Percentiles rank a stretch among this genome's conserved stretches.
These are phyloP conservation scores for Clunio marinus DNA, from an alignment of 2,888 invertebrate species.

Conservation along the genomic window DNA sequence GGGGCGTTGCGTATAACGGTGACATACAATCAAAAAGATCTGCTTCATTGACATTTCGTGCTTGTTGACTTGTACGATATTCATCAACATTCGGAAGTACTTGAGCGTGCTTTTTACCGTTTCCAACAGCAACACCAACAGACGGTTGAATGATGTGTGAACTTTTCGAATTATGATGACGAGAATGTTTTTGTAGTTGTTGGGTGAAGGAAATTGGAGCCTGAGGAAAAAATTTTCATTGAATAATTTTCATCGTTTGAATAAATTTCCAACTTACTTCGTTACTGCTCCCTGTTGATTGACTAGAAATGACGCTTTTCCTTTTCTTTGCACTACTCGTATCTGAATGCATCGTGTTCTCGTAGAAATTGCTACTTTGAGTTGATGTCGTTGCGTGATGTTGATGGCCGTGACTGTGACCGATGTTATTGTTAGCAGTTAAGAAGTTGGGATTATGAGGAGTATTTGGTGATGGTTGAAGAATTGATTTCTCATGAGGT, in stretches of 20 bases:
- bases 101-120: constrained; percentile 49
- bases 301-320: constrained; percentile 53
- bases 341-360: constrained; percentile 53
- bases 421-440: constrained; percentile 46
- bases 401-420: constrained; percentile 44
- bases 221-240: constrained; percentile 43
- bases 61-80: constrained; percentile 45
- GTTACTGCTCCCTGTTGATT: constrained; percentile 53
- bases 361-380: constrained; percentile 52
- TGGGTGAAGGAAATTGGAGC: constrained; percentile 85
- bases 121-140: constrained; percentile 45
- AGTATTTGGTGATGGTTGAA: constrained; percentile 39
- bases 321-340: constrained; percentile 51
- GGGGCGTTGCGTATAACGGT: constrained; percentile 77
- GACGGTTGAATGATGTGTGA: constrained; percentile 43
- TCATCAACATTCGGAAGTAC: constrained; percentile 51
- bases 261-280: constrained; percentile 44
- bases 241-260: constrained; percentile 40
- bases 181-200: constrained; percentile 71
- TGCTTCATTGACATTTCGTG: constrained; percentile 44
- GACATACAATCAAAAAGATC: constrained; percentile 54
- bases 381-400: constrained; percentile 50
- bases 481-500: constrained; percentile 44
- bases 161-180: constrained; percentile 44
- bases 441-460: constrained; percentile 41